Conservation (phyloP, 2,888 invertebrate species). For the Imbricaverruca yamaguchii region DNA sequence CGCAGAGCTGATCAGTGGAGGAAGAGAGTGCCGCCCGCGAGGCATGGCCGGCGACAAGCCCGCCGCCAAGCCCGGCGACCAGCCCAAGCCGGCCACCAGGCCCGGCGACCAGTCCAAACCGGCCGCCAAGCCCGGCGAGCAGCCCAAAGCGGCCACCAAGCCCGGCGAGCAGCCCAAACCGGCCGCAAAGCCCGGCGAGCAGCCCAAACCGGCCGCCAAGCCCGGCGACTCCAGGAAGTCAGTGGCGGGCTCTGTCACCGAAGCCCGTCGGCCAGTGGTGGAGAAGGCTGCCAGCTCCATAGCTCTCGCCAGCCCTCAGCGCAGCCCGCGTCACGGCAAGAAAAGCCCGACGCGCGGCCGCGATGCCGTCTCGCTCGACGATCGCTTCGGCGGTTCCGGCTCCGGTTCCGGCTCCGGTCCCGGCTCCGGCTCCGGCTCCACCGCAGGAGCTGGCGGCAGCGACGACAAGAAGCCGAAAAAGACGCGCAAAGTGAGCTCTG, state of each 20-base stretch:
- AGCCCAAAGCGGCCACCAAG: background rate
- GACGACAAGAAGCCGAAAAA: background rate
- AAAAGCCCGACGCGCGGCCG: background rate
- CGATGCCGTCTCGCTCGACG: background rate
- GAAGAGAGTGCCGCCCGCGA: background rate
- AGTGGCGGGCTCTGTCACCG: background rate
- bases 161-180: background rate
- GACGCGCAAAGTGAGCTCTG: slow-evolving; percentile 12
- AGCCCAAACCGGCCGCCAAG: background rate
- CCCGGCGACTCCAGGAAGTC: background rate
- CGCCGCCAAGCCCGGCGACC: background rate
- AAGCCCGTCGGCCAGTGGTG: background rate
- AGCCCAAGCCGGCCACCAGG: background rate
- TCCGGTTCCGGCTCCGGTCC: background rate
- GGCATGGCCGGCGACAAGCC: slow-evolving; percentile 7
- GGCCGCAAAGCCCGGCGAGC: no score
- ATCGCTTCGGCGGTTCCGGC: background rate
- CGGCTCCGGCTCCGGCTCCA: background rate
- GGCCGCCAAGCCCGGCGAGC: no score
- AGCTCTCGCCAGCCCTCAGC: background rate
- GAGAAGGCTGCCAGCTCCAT: background rate
- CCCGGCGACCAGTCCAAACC: background rate
- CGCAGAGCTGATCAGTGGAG: background rate
- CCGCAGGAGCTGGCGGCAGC: background rate
- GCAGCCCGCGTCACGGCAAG: slow-evolving; percentile 7